These are phyloP conservation scores for Scomber japonicus DNA, from an alignment of 2,113 vertebrate species.

Conservation along the genomic window DNA sequence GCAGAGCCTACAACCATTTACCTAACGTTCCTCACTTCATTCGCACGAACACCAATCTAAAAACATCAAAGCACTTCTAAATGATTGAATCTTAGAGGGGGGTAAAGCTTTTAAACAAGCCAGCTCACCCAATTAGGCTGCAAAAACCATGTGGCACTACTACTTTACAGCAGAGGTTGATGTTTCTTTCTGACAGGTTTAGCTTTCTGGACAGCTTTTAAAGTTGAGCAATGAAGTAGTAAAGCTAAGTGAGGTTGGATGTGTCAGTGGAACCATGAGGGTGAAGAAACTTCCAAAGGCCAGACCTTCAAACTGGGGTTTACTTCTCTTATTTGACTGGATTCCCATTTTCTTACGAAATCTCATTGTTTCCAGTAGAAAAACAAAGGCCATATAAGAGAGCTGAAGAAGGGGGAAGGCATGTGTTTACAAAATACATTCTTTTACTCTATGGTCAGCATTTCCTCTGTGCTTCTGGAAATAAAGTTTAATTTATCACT, in stretches of 20 bases:
- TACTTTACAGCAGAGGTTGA: slow-evolving; percentile 32
- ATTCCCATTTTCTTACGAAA: slow-evolving; percentile 6
- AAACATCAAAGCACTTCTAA: slow-evolving; percentile 71
- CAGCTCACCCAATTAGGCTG: slow-evolving; percentile 54
- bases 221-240: slow-evolving; percentile 32
- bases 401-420: too few species aligned
- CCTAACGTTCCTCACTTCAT: slow-evolving; percentile 20
- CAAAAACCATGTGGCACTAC: slow-evolving; percentile 53
- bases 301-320: neutral
- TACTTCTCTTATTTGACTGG: neutral
- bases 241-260: neutral
- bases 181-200: slow-evolving; percentile 41
- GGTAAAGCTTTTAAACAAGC: slow-evolving; percentile 42
- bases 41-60: slow-evolving; percentile 20
- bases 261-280: neutral
- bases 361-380: slow-evolving; percentile 10
- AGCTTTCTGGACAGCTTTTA: slow-evolving; percentile 17
- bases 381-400: neutral
- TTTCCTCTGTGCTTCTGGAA: slow-evolving; percentile 50
- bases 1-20: slow-evolving; percentile 9
- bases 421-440: slow-evolving; percentile 28
- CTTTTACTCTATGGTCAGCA: slow-evolving; percentile 25
- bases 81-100: slow-evolving; percentile 39
- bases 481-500: slow-evolving; percentile 41
- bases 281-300: neutral